These are phyloP conservation scores for Stichodactyla helianthus DNA, from an alignment of 64 coral and sea anemone genomes.

Conservation along the genomic window DNA sequence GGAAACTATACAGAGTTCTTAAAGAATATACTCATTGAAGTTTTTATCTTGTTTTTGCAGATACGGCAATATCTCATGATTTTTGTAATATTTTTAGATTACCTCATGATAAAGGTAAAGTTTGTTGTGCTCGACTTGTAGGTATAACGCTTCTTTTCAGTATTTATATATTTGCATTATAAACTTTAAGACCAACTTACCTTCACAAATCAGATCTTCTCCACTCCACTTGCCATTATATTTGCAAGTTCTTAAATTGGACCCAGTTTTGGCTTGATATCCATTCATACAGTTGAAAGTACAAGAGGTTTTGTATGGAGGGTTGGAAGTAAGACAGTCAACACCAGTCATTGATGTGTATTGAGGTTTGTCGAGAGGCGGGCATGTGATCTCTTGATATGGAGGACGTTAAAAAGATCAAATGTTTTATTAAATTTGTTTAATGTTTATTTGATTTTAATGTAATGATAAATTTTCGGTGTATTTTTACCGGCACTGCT, in stretches of 20 bases:
- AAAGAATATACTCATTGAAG: too few relatives aligned
- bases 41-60: too few relatives aligned
- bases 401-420: neutral
- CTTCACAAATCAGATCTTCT: constrained; percentile 18
- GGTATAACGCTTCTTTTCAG: too few relatives aligned
- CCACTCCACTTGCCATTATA: constrained; percentile 33
- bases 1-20: too few relatives aligned
- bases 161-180: too few relatives aligned
- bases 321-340: neutral
- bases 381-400: constrained; percentile 18
- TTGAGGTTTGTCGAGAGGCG: neutral
- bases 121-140: too few relatives aligned
- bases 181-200: neutral
- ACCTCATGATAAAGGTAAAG: too few relatives aligned
- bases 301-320: constrained; percentile 19
- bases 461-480: too few relatives aligned
- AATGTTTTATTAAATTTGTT: neutral
- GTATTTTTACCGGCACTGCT: too few relatives aligned
- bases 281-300: constrained; percentile 27
- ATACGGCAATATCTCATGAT: too few relatives aligned
- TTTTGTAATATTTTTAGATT: too few relatives aligned
- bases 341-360: constrained; percentile 31
- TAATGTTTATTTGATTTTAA: too few relatives aligned
- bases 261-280: constrained; percentile 34
- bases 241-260: constrained; percentile 35